These are phyloP conservation scores for Ianthella basta DNA, from an alignment of 37 sponge, comb jelly and placozoan genomes.

Conservation along the genomic window DNA sequence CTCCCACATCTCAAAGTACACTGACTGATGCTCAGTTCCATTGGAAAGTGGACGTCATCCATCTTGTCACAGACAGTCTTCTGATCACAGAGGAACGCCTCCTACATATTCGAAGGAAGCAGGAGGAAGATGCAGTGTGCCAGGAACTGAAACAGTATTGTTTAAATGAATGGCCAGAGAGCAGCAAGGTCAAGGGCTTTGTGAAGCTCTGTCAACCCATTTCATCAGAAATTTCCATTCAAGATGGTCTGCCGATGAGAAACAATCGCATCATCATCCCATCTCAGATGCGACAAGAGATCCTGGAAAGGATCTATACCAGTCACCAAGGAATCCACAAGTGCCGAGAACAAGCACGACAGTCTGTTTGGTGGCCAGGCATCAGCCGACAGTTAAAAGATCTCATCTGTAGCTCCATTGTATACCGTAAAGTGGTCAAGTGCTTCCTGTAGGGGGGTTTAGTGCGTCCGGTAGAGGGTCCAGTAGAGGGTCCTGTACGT, in stretches of 20 bases:
- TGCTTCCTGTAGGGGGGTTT: no score
- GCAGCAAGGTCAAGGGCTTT: no score
- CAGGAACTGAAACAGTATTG: slow-evolving; percentile 30
- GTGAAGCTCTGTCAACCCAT: no score
- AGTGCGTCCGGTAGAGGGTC: no score
- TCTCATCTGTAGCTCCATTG: not conserved
- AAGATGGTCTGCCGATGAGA: slow-evolving; percentile 46
- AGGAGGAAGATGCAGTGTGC: slow-evolving; percentile 45
- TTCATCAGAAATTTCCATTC: no score
- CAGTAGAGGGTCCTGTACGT: no score
- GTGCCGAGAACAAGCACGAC: slow-evolving; percentile 48
- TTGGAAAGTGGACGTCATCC: not conserved
- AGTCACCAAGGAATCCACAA: slow-evolving; percentile 61
- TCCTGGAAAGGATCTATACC: slow-evolving; percentile 38
- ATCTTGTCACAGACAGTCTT: not conserved
- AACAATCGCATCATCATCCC: slow-evolving; percentile 43
- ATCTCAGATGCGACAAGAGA: not conserved
- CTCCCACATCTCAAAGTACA: slow-evolving; percentile 3
- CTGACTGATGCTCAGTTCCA: not conserved
- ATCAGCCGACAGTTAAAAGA: slow-evolving; percentile 31
- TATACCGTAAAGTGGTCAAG: slow-evolving; percentile 38
- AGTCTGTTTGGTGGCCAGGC: slow-evolving; percentile 64
- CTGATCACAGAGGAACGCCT: slow-evolving; percentile 32
- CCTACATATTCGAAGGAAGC: slow-evolving; percentile 18
- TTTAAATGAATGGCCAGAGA: slow-evolving; percentile 31